Evolutionary conservation across 2,113 vertebrate species (phyloP).

Genomic region (Rattus rattus): DNA sequence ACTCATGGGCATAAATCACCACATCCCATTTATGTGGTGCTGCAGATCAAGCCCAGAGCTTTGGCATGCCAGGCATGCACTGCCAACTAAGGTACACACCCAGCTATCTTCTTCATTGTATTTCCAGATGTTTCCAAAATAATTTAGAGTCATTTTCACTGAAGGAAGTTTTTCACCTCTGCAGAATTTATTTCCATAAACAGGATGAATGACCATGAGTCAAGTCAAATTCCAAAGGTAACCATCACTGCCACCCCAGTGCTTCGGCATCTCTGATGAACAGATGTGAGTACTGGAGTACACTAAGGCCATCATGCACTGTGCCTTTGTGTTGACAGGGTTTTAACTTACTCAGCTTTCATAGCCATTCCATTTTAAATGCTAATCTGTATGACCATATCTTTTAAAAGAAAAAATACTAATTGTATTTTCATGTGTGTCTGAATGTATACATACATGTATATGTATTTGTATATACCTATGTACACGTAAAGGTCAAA

Average conservation of each 20-base stretch:
- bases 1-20: background rate
- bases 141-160: slow-evolving; percentile 13
- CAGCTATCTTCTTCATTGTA: background rate
- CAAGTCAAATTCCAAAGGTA: slow-evolving; percentile 11
- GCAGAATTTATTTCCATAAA: background rate
- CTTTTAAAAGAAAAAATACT: background rate
- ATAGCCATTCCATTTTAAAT: background rate
- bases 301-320: background rate
- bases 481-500: background rate
- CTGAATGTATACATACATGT: background rate
- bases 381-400: background rate
- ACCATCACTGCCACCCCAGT: background rate
- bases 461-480: background rate
- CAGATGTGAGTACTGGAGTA: background rate
- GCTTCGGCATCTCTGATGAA: background rate
- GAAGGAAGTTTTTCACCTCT: slow-evolving; percentile 26
- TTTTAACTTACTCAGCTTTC: background rate
- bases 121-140: slow-evolving; percentile 58
- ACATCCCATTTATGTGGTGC: background rate
- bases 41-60: background rate
- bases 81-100: background rate
- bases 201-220: background rate
- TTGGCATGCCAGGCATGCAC: background rate
- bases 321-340: background rate
- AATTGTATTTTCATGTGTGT: background rate